Evolutionary conservation across 1,140 invertebrate genomes (phyloP).

Genomic region (Drosophila fuyamai): DNA sequence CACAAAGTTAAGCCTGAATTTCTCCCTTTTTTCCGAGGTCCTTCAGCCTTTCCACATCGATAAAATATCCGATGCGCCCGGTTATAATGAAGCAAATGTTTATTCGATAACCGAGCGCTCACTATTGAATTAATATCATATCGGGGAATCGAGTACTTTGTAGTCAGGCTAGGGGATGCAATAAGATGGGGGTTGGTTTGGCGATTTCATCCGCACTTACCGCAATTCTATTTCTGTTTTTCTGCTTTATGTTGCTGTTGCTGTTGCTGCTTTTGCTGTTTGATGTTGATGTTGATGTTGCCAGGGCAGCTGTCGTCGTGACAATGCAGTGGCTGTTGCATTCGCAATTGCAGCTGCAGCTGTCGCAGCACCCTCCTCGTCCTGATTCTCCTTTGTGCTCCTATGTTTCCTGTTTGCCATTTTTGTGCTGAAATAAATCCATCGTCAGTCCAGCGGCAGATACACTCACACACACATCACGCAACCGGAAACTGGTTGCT

Average conservation of each 20-base stretch:
- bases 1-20: no score
- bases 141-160: background rate
- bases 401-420: conserved; percentile 33
- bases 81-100: conserved; percentile 3
- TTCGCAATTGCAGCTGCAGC: conserved; percentile 21
- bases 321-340: conserved; percentile 20
- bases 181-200: conserved; percentile 16
- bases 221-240: conserved; percentile 21
- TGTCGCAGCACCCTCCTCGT: conserved; percentile 17
- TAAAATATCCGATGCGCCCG: background rate
- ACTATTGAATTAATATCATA: conserved; percentile 9
- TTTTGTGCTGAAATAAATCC: conserved; percentile 30
- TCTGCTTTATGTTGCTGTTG: conserved; percentile 9
- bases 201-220: conserved; percentile 10
- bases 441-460: conserved; percentile 27
- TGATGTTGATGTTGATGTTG: conserved; percentile 10
- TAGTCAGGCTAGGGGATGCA: background rate
- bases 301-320: conserved; percentile 18
- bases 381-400: background rate
- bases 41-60: background rate
- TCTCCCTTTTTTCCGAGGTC: no score
- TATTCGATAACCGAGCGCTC: conserved; percentile 8
- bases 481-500: conserved; percentile 4
- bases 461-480: conserved; percentile 17
- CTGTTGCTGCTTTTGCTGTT: background rate